Evolutionary conservation across 2,113 vertebrate genomes (phyloP), one percentile per base, ranked within the genome.

Genomic region (Pogonocichla stellata): DNA sequence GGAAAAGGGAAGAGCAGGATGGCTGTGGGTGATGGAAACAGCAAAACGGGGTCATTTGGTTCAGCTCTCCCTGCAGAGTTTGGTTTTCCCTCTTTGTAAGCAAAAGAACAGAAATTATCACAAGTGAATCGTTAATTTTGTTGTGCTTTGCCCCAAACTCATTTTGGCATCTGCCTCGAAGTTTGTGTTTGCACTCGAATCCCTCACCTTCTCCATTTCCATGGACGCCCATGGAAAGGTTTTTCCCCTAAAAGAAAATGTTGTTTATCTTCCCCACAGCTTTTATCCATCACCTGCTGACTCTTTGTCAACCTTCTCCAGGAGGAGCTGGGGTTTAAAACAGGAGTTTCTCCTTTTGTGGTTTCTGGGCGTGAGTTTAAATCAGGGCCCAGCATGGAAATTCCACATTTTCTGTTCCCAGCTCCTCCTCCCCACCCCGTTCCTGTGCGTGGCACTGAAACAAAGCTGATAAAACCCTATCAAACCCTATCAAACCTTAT

Each of bases 11-110:
- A 2, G 10, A 7, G 36, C 1, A 23, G 31, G 43, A 25, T 16
- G 18, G 3, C 15, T 29, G 0, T 0, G 3, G 34, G 1, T 6
- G 12, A 26, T 40, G 86, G 34, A 5, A 53, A 28, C 12, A 64
- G 31, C 29, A 12, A 33, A 71, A n/a, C 0, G 15, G 18, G 45
- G 11, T 53, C 1, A 1, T 34, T 80, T 14, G 26, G 2, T 25
- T 40, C 54, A 12, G 5, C 8, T 0, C 23, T 23, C 31, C 58
- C 85, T 3, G 19, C 4, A 34, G 61, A 12, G 9, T 45, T 62
- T 8, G 2, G 47, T 66, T 78, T 9, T 67, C 50, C 54, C 31
- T 22, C 25, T 50, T 31, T 19, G 17, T 8, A 7, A 58, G 19
- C 20, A 43, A 34, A 64, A 25, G 26, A 7, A n/a, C 19, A 14